Evolutionary conservation across 2,113 vertebrate genomes (phyloP).

Genomic region (Heptranchias perlo): DNA sequence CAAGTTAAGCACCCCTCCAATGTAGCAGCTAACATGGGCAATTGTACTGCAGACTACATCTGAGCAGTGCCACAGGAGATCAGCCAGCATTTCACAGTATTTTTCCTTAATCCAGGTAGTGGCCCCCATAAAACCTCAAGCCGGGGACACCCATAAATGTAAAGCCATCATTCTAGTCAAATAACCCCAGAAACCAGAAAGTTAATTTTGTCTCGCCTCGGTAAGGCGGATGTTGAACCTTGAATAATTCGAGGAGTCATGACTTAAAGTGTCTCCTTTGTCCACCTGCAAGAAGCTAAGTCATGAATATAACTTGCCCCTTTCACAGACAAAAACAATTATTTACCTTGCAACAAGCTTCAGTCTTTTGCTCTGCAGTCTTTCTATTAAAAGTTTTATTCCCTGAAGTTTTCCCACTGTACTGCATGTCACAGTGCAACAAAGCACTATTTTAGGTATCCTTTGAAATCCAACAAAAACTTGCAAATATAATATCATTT

Average conservation of each 20-base stretch:
- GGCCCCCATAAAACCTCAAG: background rate
- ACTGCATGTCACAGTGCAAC: background rate
- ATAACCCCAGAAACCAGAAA: background rate
- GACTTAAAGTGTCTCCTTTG: background rate
- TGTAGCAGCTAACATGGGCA: background rate
- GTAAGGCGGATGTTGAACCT: background rate
- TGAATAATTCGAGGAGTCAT: background rate
- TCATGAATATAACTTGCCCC: background rate
- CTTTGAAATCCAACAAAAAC: background rate
- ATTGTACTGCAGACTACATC: background rate
- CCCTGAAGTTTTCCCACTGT: background rate
- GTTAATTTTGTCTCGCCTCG: background rate
- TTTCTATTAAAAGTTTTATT: background rate
- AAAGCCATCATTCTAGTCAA: background rate
- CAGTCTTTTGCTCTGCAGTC: background rate
- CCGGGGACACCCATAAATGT: background rate
- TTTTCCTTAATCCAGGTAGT: background rate
- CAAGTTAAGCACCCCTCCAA: background rate
- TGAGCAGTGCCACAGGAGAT: background rate
- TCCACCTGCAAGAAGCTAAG: background rate
- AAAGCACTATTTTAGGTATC: background rate
- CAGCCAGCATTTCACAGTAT: background rate
- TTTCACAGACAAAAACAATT: background rate
- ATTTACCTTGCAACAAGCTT: background rate
- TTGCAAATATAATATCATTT: background rate